phyloP scores from a whole-genome alignment of 2,797 vertebrate genomes.

The Gephyroberyx darwinii region DNA sequence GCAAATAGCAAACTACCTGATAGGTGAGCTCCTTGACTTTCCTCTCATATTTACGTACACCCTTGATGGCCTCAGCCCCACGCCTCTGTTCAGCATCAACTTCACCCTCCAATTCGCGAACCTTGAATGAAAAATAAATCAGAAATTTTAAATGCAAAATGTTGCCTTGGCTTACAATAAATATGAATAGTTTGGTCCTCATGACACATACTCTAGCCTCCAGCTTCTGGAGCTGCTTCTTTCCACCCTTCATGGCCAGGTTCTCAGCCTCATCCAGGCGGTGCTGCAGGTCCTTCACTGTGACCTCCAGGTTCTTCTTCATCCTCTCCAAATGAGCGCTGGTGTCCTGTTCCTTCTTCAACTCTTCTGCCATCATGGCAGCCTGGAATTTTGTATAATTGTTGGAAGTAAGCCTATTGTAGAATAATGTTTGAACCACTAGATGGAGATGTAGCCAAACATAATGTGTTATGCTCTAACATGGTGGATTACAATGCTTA shows the following conservation, averaged over 20 bases:
- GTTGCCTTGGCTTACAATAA: not conserved
- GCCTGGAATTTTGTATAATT: slow-evolving; percentile 75
- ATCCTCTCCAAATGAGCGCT: slow-evolving; percentile 92
- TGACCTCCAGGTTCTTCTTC: slow-evolving; percentile 93
- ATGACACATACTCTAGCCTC: slow-evolving; percentile 82
- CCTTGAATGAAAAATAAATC: slow-evolving; percentile 68
- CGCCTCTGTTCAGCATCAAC: slow-evolving; percentile 86
- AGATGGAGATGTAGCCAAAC: not conserved
- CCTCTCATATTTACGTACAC: slow-evolving; percentile 86
- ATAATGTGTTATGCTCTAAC: not conserved
- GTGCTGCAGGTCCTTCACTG: slow-evolving; percentile 90
- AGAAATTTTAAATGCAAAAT: slow-evolving; percentile 8
- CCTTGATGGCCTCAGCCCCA: slow-evolving; percentile 84
- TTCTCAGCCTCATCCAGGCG: slow-evolving; percentile 92
- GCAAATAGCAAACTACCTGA: slow-evolving; percentile 75
- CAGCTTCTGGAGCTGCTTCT: slow-evolving; percentile 93
- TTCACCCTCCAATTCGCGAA: slow-evolving; percentile 86
- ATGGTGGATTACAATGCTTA: not conserved
- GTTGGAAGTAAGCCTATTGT: not conserved
- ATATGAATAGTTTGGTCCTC: not conserved
- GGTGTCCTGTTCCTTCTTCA: slow-evolving; percentile 96
- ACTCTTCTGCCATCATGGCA: slow-evolving; percentile 94
- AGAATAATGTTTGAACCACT: not conserved
- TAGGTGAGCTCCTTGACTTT: slow-evolving; percentile 87
- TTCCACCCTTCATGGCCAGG: slow-evolving; percentile 91